Evolutionary conservation across 2,888 invertebrate species (phyloP), one percentile per base, ranked within the genome.

Genomic region (Muscina levida): DNA sequence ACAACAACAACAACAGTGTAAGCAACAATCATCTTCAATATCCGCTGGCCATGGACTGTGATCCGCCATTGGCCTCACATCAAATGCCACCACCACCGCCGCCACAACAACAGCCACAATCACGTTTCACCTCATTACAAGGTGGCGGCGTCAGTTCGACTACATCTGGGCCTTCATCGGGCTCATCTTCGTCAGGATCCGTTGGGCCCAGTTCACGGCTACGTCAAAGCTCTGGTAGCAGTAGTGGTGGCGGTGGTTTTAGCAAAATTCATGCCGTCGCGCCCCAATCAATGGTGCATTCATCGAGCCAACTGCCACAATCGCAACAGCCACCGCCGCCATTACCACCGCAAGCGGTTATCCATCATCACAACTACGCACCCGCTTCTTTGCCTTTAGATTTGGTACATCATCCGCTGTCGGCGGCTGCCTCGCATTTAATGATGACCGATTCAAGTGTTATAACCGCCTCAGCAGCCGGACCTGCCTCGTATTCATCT

Each of bases 1-100:
- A 80, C 59, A 83, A 80, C 80, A 75, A 62, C 72, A 83, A 24
- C 72, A 73, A 76, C 56, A 82, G 44, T 65, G 76, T 75, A 67
- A 80, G 75, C 66, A 75, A 80, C 59, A 83, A 80, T 83, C 86
- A 62, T 39, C 62, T 85, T 83, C 87, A 89, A 85, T 92, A 92
- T 85, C 88, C 90, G 66, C 87, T 88, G 83, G 94, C 94, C 84
- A 96, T 96, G 95, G 96, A 96, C 87, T 96, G 96, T 92, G 95
- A 95, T 89, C 93, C 94, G 83, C 93, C 94, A 72, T 77, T 81
- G 59, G 66, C 86, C 56, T 48, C 83, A 56, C 87, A 86, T 76
- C 86, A 84, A 67, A 84, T 85, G 71, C 84, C 85, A 53, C 84
- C 84, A 31, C 85, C 84, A 62, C 85, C 85, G 66, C 85, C 86